Percentiles rank a stretch among this genome's conserved stretches.
phyloP scores from a whole-genome alignment of 2,113 vertebrate species.

The Prionailurus viverrinus region DNA sequence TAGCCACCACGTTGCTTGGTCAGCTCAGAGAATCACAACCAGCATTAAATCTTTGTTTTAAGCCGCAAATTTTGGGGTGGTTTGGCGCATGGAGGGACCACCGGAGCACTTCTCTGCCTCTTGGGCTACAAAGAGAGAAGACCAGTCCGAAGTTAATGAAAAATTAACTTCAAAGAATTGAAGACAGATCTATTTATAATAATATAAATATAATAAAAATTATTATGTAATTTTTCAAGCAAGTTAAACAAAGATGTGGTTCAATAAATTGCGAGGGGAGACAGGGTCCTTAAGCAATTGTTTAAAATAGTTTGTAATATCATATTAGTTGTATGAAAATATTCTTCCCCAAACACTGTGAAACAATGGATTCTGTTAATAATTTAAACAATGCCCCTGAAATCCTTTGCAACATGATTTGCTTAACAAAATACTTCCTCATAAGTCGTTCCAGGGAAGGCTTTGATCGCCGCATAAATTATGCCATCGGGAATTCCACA shows the following conservation, averaged over 20 bases:
- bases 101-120: fast-evolving
- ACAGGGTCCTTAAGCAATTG: background rate
- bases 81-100: fast-evolving
- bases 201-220: no score
- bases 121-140: no score
- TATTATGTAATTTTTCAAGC: background rate
- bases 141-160: no score
- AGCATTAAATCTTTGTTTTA: fast-evolving
- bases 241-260: background rate
- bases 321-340: slow-evolving; percentile 62
- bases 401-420: background rate
- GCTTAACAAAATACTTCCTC: slow-evolving; percentile 3
- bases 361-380: slow-evolving; percentile 56
- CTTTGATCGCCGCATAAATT: background rate
- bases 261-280: background rate
- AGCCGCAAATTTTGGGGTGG: no score
- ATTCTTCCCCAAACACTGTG: background rate
- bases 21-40: background rate
- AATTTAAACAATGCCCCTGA: slow-evolving; percentile 57
- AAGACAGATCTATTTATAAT: background rate
- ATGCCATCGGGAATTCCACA: fast-evolving
- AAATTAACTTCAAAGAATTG: background rate
- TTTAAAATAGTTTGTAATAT: slow-evolving; percentile 60
- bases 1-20: fast-evolving
- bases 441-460: background rate